Evolutionary conservation across 2,888 invertebrate genomes (phyloP).

Genomic region (Lagria hirta): DNA sequence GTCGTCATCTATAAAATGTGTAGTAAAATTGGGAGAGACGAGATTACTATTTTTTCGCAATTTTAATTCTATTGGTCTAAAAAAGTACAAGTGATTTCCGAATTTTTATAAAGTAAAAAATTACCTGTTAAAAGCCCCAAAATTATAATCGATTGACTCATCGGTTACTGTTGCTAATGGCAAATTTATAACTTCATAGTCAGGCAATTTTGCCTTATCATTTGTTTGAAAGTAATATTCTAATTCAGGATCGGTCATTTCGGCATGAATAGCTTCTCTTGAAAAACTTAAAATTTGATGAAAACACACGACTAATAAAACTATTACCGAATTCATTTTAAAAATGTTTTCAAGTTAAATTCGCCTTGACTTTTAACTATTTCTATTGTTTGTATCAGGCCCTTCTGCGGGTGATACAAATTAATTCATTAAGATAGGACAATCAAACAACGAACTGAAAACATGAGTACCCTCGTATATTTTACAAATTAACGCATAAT

Average conservation of each 20-base stretch:
- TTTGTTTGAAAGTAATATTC: conserved; percentile 53
- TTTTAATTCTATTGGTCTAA: conserved; percentile 62
- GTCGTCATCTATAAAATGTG: conserved; percentile 58
- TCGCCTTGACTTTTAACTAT: not conserved
- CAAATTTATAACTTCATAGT: conserved; percentile 65
- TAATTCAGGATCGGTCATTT: conserved; percentile 53
- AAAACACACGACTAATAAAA: not conserved
- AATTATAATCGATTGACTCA: conserved; percentile 57
- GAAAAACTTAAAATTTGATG: conserved; percentile 9
- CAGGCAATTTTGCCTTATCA: conserved; percentile 52
- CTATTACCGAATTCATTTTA: not conserved
- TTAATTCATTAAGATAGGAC: conserved; percentile 14
- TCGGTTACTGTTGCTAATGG: conserved; percentile 50
- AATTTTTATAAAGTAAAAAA: conserved; percentile 16
- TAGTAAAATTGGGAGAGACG: conserved; percentile 62
- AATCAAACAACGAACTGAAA: conserved; percentile 16
- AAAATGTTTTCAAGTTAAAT: not conserved
- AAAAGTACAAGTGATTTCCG: conserved; percentile 23
- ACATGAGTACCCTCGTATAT: conserved; percentile 4
- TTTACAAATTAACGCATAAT: not conserved
- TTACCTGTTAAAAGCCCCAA: conserved; percentile 65
- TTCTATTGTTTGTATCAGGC: not conserved
- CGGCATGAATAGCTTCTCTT: conserved; percentile 45
- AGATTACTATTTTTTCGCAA: conserved; percentile 65
- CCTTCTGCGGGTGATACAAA: conserved; percentile 7